Conservation (phyloP, 2,113 vertebrate genomes). For the Cephalopholis sonnerati region DNA sequence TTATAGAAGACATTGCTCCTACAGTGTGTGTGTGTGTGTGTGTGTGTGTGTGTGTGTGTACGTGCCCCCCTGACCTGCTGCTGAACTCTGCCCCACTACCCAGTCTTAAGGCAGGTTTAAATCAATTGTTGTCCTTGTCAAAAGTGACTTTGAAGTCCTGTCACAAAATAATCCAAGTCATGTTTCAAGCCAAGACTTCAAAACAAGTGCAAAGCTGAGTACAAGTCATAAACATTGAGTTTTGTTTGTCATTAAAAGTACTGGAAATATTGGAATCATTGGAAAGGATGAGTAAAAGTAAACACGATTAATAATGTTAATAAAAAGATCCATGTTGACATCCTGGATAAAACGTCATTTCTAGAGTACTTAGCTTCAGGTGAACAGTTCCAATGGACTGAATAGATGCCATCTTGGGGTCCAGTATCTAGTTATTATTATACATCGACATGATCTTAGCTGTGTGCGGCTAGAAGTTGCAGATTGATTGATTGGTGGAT, state of each 20-base stretch:
- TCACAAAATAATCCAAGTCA: background rate
- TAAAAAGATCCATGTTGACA: too few relatives aligned
- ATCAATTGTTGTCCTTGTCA: background rate
- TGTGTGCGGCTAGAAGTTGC: too few relatives aligned
- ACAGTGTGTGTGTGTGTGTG: background rate
- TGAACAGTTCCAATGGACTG: too few relatives aligned
- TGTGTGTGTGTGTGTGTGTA: too few relatives aligned
- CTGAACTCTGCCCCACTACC: conserved; percentile 25
- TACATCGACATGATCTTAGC: too few relatives aligned
- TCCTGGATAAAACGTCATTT: too few relatives aligned
- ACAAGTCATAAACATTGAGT: background rate
- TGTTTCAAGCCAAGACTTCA: background rate
- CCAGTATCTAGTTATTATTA: too few relatives aligned
- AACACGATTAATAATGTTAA: too few relatives aligned
- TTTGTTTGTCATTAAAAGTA: background rate
- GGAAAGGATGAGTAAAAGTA: background rate
- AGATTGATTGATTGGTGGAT: too few relatives aligned
- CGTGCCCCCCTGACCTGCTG: background rate
- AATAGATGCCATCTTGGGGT: too few relatives aligned
- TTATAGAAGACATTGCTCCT: conserved; percentile 1
- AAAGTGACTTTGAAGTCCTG: background rate
- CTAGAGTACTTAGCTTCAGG: too few relatives aligned
- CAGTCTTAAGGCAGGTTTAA: background rate
- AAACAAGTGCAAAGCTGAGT: background rate
- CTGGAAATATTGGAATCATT: background rate